phyloP scores from a whole-genome alignment of 1,140 invertebrate genomes.

The Anastrepha ludens region DNA sequence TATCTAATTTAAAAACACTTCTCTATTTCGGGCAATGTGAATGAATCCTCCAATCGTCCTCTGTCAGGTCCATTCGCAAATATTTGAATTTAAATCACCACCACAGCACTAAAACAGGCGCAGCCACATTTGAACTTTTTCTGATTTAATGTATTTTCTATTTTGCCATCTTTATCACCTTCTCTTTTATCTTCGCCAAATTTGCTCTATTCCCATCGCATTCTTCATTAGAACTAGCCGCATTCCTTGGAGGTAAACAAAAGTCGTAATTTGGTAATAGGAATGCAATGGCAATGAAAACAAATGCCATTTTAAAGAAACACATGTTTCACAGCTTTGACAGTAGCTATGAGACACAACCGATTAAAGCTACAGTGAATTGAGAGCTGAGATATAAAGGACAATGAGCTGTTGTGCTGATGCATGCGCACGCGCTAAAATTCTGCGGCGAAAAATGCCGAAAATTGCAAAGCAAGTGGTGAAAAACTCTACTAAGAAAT shows the following conservation, averaged over 20 bases:
- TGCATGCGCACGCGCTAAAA: not conserved
- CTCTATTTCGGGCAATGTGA: too few species aligned
- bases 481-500: not conserved
- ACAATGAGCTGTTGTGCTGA: not conserved
- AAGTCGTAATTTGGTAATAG: not conserved
- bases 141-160: too few species aligned
- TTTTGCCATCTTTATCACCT: too few species aligned
- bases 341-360: not conserved
- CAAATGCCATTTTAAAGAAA: not conserved
- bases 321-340: not conserved
- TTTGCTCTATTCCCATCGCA: not conserved
- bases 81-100: too few species aligned
- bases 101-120: too few species aligned
- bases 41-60: too few species aligned
- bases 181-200: not conserved
- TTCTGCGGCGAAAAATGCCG: not conserved
- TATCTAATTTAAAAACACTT: too few species aligned
- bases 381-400: too few species aligned
- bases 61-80: too few species aligned
- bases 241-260: constrained; percentile 22
- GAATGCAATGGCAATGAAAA: constrained; percentile 37
- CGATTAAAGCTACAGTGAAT: not conserved
- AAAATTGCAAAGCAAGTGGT: not conserved
- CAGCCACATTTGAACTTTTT: too few species aligned
- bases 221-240: not conserved